Percentiles rank a stretch among this genome's conserved stretches.
phyloP scores from a whole-genome alignment of 2,113 vertebrate species.

The Paedocypris sp. region DNA sequence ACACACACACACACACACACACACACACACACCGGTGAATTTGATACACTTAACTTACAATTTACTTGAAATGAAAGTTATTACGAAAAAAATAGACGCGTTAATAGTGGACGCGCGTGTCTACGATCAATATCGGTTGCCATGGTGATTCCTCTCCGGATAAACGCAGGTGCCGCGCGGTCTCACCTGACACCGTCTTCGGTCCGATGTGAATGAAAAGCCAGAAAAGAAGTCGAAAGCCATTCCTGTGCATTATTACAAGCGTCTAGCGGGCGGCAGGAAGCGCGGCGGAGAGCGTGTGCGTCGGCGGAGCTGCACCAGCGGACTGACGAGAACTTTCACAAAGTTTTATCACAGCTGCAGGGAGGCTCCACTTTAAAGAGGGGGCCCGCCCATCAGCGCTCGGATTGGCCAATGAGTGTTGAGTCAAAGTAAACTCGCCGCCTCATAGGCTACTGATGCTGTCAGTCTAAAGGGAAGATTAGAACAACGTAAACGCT shows the following conservation, averaged over 20 bases:
- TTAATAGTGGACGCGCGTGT: too few relatives aligned
- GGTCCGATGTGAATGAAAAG: constrained; percentile 47
- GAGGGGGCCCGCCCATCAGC: constrained; percentile 43
- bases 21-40: too few relatives aligned
- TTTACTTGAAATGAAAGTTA: too few relatives aligned
- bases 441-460: constrained; percentile 28
- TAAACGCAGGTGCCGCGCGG: constrained; percentile 12
- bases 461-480: constrained; percentile 41
- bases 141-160: neutral
- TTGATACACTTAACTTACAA: too few relatives aligned
- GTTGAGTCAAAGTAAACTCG: neutral
- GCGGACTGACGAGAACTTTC: constrained; percentile 44
- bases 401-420: constrained; percentile 29
- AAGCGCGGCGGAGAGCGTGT: neutral
- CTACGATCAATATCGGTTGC: neutral
- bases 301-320: constrained; percentile 21
- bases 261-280: constrained; percentile 15
- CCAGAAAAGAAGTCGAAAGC: constrained; percentile 47
- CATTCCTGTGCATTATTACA: constrained; percentile 65
- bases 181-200: constrained; percentile 44
- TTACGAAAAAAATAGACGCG: too few relatives aligned
- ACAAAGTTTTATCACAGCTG: constrained; percentile 58
- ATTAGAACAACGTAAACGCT: constrained; percentile 72
- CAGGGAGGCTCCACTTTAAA: constrained; percentile 62
- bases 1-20: too few relatives aligned